These are phyloP conservation scores for Eptesicus fuscus DNA, from an alignment of 2,113 vertebrate species.

Conservation along the genomic window DNA sequence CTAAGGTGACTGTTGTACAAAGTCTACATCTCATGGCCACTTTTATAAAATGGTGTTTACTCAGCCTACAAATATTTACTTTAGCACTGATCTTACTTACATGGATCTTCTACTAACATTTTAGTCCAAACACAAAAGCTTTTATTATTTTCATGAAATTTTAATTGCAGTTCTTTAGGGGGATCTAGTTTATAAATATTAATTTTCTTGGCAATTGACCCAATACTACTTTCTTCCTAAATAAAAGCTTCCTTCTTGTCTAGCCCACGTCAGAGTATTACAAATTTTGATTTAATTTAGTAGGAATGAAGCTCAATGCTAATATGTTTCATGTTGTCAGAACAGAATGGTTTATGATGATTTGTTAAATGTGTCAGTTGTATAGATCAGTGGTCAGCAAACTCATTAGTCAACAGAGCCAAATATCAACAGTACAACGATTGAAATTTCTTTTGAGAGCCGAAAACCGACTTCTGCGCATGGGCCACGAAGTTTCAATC, in stretches of 20 bases:
- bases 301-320: neutral
- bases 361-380: neutral
- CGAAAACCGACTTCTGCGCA: no score
- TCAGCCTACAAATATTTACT: constrained; percentile 25
- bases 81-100: neutral
- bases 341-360: neutral
- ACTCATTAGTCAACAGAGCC: no score
- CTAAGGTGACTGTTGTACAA: neutral
- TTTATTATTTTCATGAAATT: constrained; percentile 5
- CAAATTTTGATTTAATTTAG: neutral
- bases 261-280: neutral
- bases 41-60: neutral
- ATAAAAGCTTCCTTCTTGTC: neutral
- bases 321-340: neutral
- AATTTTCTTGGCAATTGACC: neutral
- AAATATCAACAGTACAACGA: no score
- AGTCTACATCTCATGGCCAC: neutral
- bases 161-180: neutral
- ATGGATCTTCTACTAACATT: neutral
- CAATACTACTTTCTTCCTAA: neutral
- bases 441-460: no score
- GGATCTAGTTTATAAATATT: neutral
- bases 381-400: neutral
- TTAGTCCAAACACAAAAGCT: neutral
- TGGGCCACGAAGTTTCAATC: no score